Evolutionary conservation across 1,140 invertebrate species (phyloP).

Genomic region (Gryllus bimaculatus): DNA sequence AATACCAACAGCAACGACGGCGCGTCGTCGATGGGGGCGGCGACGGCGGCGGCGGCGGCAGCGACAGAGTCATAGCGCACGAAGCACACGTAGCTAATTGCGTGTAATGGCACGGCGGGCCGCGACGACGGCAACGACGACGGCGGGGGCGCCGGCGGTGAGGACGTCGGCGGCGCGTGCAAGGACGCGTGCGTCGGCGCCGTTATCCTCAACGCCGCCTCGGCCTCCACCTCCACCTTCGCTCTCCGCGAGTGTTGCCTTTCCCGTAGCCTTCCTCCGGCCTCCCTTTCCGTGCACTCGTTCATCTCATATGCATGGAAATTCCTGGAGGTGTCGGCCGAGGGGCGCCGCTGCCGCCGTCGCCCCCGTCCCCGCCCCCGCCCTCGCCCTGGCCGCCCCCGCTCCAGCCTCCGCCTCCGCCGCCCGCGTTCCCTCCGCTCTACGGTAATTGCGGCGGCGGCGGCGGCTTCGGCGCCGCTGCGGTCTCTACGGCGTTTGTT

Average conservation of each 20-base stretch:
- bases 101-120: neutral
- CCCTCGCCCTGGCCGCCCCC: too few relatives aligned
- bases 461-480: neutral
- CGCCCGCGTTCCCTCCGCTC: neutral
- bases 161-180: too few relatives aligned
- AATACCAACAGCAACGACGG: neutral
- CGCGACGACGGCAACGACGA: neutral
- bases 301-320: slow-evolving; percentile 1
- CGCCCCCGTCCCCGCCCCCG: too few relatives aligned
- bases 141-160: too few relatives aligned
- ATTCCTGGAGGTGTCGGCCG: neutral
- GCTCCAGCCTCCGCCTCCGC: too few relatives aligned
- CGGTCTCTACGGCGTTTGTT: neutral
- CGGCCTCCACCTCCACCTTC: neutral
- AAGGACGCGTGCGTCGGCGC: neutral
- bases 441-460: neutral
- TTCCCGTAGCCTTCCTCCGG: too few relatives aligned
- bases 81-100: neutral
- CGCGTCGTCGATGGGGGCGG: too few relatives aligned
- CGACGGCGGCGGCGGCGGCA: too few relatives aligned
- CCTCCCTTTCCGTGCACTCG: neutral
- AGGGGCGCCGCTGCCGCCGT: neutral
- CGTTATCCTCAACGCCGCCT: neutral
- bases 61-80: neutral
- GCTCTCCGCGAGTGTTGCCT: neutral